Base-by-base conservation (phyloP, 2,113 vertebrate species). In the Spea multiplicata region DNA sequence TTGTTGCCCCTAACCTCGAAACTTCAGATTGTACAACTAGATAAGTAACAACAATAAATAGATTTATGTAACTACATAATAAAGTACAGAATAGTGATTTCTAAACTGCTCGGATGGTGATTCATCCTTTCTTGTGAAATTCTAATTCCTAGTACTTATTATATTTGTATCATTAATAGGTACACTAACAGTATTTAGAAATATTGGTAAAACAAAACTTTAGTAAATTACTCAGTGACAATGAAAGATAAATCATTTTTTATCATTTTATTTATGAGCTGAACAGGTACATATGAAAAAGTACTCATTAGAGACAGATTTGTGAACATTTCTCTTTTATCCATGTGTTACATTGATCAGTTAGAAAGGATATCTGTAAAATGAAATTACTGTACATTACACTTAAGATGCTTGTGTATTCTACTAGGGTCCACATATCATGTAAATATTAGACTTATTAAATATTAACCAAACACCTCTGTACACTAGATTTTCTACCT, bases 361-460 rank as follows among this genome's bases (percentile, higher is more conserved):
- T 59, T 80, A 68, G 71, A 65, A 74, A 74, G 64, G 52, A 65
- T 66, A 80, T 67, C 64, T 67, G 46, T 73, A 45, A 88, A 91
- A 48, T 67, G 62, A 88, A 84, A 80, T 86, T 88, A 87, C 87
- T 87, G 84, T 80, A 89, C 30, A 30, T 30, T 30, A 30, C 85
- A 89, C 90, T 86, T 83, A 86, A 81, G 85, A 88, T 91, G 88
- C 86, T 84, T 16, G 49, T 68, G 71, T 80, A 80, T 80, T 74
- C 78, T 80, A 44, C 86, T 87, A 87, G 86, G 86, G 86, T 85
- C 82, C 85, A 89, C 77, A 83, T 89, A 89, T 87, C 90, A 83
- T 89, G 89, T 91, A 91, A 93, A 93, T 92, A 90, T 91, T 90
- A 86, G 87, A 86, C 91, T 91, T 92, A 91, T 93, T 92, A 91